phyloP scores from a whole-genome alignment of 2,888 invertebrate species.

The Drosophila dives region DNA sequence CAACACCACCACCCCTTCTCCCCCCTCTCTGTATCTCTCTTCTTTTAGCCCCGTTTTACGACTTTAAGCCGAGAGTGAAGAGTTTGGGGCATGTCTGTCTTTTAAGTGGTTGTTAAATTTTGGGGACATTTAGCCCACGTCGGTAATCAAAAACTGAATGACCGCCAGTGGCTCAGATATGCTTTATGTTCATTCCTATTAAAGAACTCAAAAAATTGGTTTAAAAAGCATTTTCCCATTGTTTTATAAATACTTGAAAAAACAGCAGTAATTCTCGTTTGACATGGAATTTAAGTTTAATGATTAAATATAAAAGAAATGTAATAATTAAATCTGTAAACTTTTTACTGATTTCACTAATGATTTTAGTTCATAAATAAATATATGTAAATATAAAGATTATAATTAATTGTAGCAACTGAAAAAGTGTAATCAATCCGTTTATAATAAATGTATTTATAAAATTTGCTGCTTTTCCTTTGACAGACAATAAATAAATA shows the following conservation, averaged over 20 bases:
- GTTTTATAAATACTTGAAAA: not conserved
- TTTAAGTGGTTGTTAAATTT: constrained; percentile 51
- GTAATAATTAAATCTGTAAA: not conserved
- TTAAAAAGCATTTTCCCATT: not conserved
- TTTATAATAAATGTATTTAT: not conserved
- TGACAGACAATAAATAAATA: not conserved
- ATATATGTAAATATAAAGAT: not conserved
- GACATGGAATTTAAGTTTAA: not conserved
- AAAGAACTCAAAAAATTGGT: not conserved
- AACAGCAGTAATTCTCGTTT: not conserved
- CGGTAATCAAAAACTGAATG: constrained; percentile 22
- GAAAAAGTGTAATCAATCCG: no score
- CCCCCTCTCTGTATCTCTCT: not conserved
- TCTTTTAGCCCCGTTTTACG: constrained; percentile 37
- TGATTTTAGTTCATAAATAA: not conserved
- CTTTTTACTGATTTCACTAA: not conserved
- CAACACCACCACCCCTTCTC: not conserved
- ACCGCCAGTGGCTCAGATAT: constrained; percentile 4
- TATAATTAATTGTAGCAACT: not conserved
- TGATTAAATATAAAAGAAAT: not conserved
- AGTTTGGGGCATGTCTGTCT: constrained; percentile 9
- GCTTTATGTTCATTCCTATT: constrained; percentile 6
- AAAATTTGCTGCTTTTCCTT: not conserved
- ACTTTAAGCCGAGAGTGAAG: constrained; percentile 32
- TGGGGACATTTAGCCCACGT: constrained; percentile 10